Evolutionary conservation across 2,113 vertebrate genomes (phyloP).

Genomic region (Coregonus clupeaformis): DNA sequence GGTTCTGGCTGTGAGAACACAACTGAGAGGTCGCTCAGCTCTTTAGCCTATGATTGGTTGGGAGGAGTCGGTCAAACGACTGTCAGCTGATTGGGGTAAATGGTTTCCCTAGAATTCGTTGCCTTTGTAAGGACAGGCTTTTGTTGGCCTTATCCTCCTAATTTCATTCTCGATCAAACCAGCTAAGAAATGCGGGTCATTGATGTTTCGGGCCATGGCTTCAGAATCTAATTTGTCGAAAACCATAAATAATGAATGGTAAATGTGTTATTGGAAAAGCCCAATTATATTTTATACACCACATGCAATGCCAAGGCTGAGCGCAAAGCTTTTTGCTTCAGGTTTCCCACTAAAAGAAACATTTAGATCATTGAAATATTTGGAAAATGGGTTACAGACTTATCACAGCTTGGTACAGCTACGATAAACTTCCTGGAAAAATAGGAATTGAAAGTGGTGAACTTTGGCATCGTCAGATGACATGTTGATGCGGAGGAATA

Average conservation of each 20-base stretch:
- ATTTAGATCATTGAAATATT: slow-evolving; percentile 1
- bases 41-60: neutral
- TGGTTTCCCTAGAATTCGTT: neutral
- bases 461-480: neutral
- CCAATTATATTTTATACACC: slow-evolving; percentile 27
- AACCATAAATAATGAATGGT: slow-evolving; percentile 31
- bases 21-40: neutral
- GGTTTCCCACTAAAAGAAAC: neutral
- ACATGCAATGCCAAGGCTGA: slow-evolving; percentile 9
- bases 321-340: neutral
- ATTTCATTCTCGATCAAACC: neutral
- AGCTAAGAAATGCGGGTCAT: slow-evolving; percentile 8
- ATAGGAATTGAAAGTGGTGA: neutral
- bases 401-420: neutral
- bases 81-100: neutral
- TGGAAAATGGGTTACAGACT: slow-evolving; percentile 1
- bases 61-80: slow-evolving; percentile 5
- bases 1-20: neutral
- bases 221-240: slow-evolving; percentile 21
- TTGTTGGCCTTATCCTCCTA: too few species aligned
- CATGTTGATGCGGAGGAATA: neutral
- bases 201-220: slow-evolving; percentile 22
- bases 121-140: neutral
- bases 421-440: neutral
- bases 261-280: slow-evolving; percentile 36